Evolutionary conservation across 1,140 invertebrate species (phyloP), one percentile per base, ranked within the genome.

Genomic region (Calosoma granatense): DNA sequence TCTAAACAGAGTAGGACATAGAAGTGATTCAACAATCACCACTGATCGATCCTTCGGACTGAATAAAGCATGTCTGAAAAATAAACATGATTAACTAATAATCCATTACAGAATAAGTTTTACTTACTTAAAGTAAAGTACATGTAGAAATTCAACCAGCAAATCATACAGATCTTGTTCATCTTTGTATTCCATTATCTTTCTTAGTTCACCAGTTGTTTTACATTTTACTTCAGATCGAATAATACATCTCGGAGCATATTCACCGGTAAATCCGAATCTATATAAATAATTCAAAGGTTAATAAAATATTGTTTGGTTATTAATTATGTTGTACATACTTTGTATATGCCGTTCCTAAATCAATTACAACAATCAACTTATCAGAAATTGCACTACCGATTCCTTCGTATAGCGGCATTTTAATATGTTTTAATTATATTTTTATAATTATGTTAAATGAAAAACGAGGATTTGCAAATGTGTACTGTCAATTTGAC

Each of bases 281-380:
- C 93, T 97, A 57, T 39, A 72, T 70, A 56, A 53, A 62, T 58
- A 60, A 59, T 36, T 52, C 14, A 22, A 54, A 51, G 55, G 54
- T 15, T 59, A 21, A 19, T 53, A 14, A 21, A 36, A 55, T 12
- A 26, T 55, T 60, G 52, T 53, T 36, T 59, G 53, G 39, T 57
- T 60, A 36, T 53, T 60, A 59, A 47, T 58, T 26, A 51, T 36
- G 52, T 51, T 54, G 20, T 15, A 73, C 74, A 79, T 78, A 96
- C 92, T 97, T 97, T 1, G 94, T 97, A 66, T 94, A 97, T 22
- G 90, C 90, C 39, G 80, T 78, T 36, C 95, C 94, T 59, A 98
- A 86, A 71, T 98, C 94, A 56, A 97, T 71, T 1, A 97, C 86
- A 0, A 97, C 85, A 14, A 88, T 82, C 71, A 90, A 84, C 71